A percentile compares a stretch with the other conserved stretches of the same genome.
phyloP scores from a whole-genome alignment of 2,888 invertebrate genomes.

The Zygaena filipendulae region DNA sequence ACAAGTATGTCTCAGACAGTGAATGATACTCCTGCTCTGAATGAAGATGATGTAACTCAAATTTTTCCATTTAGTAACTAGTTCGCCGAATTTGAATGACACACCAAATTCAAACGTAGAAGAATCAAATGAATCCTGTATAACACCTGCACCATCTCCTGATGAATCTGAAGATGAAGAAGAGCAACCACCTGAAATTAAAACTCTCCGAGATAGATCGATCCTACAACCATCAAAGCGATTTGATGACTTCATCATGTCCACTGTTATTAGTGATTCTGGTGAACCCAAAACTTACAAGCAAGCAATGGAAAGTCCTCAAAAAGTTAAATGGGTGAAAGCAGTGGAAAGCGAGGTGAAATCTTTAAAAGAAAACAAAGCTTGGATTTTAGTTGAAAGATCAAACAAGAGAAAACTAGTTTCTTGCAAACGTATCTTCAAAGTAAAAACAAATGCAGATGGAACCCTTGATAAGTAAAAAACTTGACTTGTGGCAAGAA shows the following conservation, averaged over 20 bases:
- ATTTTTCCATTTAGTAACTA: too few species aligned
- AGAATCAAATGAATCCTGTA: not conserved
- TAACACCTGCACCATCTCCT: not conserved
- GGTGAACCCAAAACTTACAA: conserved; percentile 3
- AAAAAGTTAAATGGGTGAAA: conserved; percentile 12
- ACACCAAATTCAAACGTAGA: too few species aligned
- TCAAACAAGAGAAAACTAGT: conserved; percentile 16
- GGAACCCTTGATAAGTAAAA: conserved; percentile 16
- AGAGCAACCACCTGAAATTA: not conserved
- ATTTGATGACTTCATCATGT: conserved; percentile 4
- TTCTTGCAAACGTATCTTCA: conserved; percentile 15
- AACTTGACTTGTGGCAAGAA: conserved; percentile 14
- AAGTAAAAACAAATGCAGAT: conserved; percentile 16
- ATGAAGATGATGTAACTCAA: too few species aligned
- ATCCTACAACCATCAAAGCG: not conserved
- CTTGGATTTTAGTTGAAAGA: conserved; percentile 18
- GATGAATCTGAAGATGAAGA: not conserved
- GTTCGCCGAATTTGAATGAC: too few species aligned
- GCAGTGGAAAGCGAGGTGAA: conserved; percentile 21
- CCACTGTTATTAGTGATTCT: not conserved
- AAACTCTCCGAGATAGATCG: conserved; percentile 2
- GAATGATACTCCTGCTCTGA: too few species aligned
- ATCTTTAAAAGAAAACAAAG: conserved; percentile 17
- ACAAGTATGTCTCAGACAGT: not conserved
- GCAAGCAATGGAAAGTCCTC: conserved; percentile 6